Conservation (phyloP, 2,888 invertebrate genomes). For the Micoletzkya japonica region DNA sequence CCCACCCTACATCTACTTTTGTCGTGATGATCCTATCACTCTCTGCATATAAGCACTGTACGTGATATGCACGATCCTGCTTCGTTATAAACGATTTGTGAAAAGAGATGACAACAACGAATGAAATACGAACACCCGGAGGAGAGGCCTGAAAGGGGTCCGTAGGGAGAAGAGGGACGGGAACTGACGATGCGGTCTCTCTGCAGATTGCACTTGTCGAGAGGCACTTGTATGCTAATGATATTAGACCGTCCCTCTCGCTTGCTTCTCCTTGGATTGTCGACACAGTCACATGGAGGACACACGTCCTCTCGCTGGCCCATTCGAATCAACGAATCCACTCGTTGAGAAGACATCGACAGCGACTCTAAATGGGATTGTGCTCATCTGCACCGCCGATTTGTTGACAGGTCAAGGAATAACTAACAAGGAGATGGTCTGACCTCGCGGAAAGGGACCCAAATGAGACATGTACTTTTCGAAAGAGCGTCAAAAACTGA, state of each 20-base stretch:
- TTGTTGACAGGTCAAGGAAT: no score
- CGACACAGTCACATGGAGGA: constrained; percentile 20
- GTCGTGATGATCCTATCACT: constrained; percentile 2
- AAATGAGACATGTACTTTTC: no score
- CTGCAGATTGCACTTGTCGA: constrained; percentile 38
- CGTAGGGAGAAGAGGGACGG: background rate
- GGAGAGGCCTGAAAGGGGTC: constrained; percentile 50
- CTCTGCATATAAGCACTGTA: constrained; percentile 25
- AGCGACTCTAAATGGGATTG: no score
- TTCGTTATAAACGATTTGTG: constrained; percentile 62
- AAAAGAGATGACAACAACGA: constrained; percentile 61
- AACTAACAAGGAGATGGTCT: no score
- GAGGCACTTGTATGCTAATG: constrained; percentile 29
- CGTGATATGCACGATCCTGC: constrained; percentile 44
- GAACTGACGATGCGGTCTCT: constrained; percentile 32
- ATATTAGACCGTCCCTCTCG: constrained; percentile 22
- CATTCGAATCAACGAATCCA: no score
- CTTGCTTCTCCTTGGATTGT: constrained; percentile 5
- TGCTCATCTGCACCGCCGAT: no score
- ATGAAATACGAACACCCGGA: constrained; percentile 57
- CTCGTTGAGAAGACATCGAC: no score
- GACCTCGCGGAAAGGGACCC: no score
- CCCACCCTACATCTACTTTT: constrained; percentile 18
- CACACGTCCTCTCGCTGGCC: constrained; percentile 8
- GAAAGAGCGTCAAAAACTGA: no score